A percentile compares a stretch with the other conserved stretches of the same genome.
These are phyloP conservation scores for Ascaphus truei DNA, from an alignment of 2,113 vertebrate genomes.

Conservation along the genomic window DNA sequence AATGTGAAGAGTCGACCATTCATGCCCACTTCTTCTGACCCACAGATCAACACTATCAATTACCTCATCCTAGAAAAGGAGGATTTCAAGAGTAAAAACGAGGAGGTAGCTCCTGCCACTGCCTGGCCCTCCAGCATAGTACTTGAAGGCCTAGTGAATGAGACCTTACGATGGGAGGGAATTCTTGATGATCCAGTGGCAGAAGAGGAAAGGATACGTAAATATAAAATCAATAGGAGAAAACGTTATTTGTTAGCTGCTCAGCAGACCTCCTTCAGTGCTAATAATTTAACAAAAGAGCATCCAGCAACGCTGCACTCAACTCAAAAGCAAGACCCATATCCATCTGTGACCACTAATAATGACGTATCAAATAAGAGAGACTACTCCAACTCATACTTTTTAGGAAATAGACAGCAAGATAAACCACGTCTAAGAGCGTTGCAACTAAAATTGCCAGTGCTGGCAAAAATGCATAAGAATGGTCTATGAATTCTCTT, in stretches of 20 bases:
- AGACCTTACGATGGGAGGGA: conserved; percentile 82
- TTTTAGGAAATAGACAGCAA: not conserved
- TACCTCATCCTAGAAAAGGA: conserved; percentile 32
- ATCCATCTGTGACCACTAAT: not conserved
- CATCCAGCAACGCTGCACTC: not conserved
- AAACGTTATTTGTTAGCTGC: conserved; percentile 62
- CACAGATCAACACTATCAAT: conserved; percentile 9
- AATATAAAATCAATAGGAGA: conserved; percentile 71
- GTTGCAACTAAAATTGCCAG: not conserved
- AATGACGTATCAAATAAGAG: not conserved
- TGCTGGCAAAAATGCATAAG: not conserved
- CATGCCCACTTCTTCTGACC: conserved; percentile 1
- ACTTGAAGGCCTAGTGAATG: conserved; percentile 37
- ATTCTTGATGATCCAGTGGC: conserved; percentile 67
- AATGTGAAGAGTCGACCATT: conserved; percentile 29
- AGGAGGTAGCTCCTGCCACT: not conserved
- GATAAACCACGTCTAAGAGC: not conserved
- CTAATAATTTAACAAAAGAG: not conserved
- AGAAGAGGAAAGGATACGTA: conserved; percentile 68
- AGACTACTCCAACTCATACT: not conserved
- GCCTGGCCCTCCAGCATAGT: not conserved
- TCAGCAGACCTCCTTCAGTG: conserved; percentile 47
- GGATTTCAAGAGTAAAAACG: not conserved
- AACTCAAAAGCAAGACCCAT: not conserved
- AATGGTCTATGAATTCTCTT: not conserved